Conservation (phyloP, 2,888 invertebrate genomes). For the Oscheius myriophilus region DNA sequence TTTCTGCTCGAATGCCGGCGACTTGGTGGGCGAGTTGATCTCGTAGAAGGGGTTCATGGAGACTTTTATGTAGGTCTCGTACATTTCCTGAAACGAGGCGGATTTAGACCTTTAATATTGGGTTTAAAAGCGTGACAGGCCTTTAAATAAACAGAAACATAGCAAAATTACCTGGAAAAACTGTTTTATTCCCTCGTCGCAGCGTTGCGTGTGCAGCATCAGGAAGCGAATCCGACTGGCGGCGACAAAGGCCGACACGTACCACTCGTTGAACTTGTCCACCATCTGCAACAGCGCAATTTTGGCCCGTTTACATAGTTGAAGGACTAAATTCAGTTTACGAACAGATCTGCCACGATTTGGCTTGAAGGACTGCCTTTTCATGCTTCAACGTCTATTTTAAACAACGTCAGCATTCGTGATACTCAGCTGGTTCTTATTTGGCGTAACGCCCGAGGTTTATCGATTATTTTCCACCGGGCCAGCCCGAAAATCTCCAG, state of each 20-base stretch:
- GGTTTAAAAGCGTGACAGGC: background rate
- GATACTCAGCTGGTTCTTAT: no score
- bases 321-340: no score
- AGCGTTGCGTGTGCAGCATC: slow-evolving; percentile 93
- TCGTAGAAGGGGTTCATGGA: slow-evolving; percentile 96
- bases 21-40: slow-evolving; percentile 88
- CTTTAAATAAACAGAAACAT: background rate
- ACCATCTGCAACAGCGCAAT: slow-evolving; percentile 75
- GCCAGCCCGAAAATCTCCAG: no score
- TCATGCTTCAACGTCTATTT: no score
- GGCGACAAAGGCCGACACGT: slow-evolving; percentile 97
- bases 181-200: slow-evolving; percentile 97
- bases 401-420: no score
- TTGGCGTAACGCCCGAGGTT: no score
- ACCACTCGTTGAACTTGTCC: slow-evolving; percentile 99
- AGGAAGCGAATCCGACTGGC: slow-evolving; percentile 87
- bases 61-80: slow-evolving; percentile 94
- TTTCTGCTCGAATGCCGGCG: slow-evolving; percentile 94
- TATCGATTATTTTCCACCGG: no score
- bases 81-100: slow-evolving; percentile 81
- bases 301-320: no score
- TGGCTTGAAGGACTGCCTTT: no score
- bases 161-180: slow-evolving; percentile 80
- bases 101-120: background rate
- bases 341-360: no score